These are phyloP conservation scores for Cepaea nemoralis DNA, from an alignment of 1,140 invertebrate genomes.

Conservation along the genomic window DNA sequence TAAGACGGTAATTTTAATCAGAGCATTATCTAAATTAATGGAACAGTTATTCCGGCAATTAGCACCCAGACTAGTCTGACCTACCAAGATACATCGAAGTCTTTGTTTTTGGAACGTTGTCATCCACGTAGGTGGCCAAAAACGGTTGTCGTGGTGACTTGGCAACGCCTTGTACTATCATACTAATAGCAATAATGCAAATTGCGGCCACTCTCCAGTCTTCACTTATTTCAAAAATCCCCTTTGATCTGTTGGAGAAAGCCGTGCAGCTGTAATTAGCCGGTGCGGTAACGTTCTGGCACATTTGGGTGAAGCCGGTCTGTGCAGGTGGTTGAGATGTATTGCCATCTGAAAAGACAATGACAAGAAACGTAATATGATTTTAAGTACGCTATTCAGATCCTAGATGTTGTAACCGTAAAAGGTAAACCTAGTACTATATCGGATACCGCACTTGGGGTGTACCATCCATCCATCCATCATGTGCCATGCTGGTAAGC, in stretches of 20 bases:
- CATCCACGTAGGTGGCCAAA: constrained; percentile 55
- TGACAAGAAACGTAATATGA: no score
- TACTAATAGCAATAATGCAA: constrained; percentile 47
- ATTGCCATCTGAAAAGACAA: no score
- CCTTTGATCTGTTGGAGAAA: background rate
- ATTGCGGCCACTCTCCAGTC: constrained; percentile 44
- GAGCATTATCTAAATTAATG: no score
- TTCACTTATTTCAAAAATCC: constrained; percentile 2
- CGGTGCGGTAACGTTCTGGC: background rate
- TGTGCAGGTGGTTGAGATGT: background rate
- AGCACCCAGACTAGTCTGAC: background rate
- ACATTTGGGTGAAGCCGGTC: background rate
- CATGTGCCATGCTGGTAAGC: no score
- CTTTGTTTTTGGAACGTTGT: constrained; percentile 54
- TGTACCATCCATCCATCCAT: no score
- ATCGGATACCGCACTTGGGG: no score
- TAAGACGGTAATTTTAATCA: no score
- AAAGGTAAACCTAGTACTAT: no score
- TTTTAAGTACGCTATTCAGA: no score
- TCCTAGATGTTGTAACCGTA: no score
- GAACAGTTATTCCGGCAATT: no score
- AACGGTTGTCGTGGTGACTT: constrained; percentile 55
- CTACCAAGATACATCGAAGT: constrained; percentile 59
- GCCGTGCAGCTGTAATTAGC: background rate
- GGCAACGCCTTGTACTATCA: constrained; percentile 58